These are phyloP conservation scores for Gryllus longicercus DNA, from an alignment of 2,888 invertebrate genomes.

Conservation along the genomic window DNA sequence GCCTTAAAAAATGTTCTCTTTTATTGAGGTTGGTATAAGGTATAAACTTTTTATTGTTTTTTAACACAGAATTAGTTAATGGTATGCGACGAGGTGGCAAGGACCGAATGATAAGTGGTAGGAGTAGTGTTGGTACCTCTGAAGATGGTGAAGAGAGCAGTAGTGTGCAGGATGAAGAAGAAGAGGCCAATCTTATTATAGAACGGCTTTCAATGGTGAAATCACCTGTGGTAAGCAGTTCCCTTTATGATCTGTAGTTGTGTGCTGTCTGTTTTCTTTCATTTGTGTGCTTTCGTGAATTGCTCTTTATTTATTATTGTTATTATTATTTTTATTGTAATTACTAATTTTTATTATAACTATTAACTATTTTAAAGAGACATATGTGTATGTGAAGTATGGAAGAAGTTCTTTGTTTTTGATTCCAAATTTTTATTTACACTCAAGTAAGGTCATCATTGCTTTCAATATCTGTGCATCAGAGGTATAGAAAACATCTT, in stretches of 20 bases:
- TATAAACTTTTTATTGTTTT: too few species aligned
- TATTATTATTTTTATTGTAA: background rate
- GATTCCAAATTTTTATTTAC: too few species aligned
- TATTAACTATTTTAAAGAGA: too few species aligned
- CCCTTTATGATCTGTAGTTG: background rate
- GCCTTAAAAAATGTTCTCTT: too few species aligned
- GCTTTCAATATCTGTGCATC: too few species aligned
- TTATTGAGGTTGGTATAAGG: too few species aligned
- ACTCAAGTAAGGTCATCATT: too few species aligned
- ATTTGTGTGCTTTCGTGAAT: background rate
- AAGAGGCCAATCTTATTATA: conserved; percentile 63
- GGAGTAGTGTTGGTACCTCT: conserved; percentile 60
- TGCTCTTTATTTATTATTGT: background rate
- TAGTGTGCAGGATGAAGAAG: conserved; percentile 67
- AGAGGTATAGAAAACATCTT: too few species aligned
- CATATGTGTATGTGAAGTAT: too few species aligned
- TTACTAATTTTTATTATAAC: background rate
- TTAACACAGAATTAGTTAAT: conserved; percentile 52
- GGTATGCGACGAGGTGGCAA: conserved; percentile 49
- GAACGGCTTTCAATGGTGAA: conserved; percentile 72
- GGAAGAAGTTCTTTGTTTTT: too few species aligned
- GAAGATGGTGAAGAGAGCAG: conserved; percentile 74
- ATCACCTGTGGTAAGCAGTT: conserved; percentile 62
- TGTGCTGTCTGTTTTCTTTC: too few species aligned
- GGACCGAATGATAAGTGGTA: conserved; percentile 40